Evolutionary conservation across 2,797 vertebrate genomes (phyloP), one percentile per base, ranked within the genome.

Genomic region (Periophthalmus magnuspinnatus): DNA sequence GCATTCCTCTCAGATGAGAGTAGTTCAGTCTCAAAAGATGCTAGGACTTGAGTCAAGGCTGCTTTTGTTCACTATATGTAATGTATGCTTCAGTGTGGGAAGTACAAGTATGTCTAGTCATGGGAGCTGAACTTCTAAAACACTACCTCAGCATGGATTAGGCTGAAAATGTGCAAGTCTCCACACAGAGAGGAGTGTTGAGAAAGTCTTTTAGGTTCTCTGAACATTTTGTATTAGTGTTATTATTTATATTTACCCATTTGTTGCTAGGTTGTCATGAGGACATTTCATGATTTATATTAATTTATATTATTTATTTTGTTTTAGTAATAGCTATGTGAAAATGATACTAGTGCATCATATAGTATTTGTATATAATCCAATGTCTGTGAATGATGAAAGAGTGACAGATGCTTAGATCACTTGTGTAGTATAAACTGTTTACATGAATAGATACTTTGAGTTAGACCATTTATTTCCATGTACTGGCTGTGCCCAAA

Each of bases 1-100:
- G 82, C 88, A 91, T 91, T 91, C 89, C 89, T 72, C 68, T 81
- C 57, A 67, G 69, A 84, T 91, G 91, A 90, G 86, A 82, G 72
- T 81, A 83, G 81, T 5, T 8, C 64, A 73, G 77, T 82, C 75
- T 69, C 67, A 74, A 81, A 84, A 85, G 88, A 90, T 79, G 84
- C 84, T 75, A 64, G 81, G 76, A 68, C 75, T 76, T 80, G 75
- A 83, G 83, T 90, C 85, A 89, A 82, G 78, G 75, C 79, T 4
- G 79, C 73, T 86, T 89, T 90, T 89, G 84, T 91, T 87, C 84
- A 58, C 64, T 54, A 4, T 69, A 65, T 68, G 65, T 79, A 81
- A 76, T 75, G 70, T 68, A 61, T n/a, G 62, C 11, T 76, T 81
- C 75, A 79, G 77, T 72, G 38, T 70, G 33, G 65, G 57, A 70